A percentile compares a stretch with the other conserved stretches of the same genome.
Conservation (phyloP, 92 coral and sea anemone genomes). For the Paragorgia papillata region DNA sequence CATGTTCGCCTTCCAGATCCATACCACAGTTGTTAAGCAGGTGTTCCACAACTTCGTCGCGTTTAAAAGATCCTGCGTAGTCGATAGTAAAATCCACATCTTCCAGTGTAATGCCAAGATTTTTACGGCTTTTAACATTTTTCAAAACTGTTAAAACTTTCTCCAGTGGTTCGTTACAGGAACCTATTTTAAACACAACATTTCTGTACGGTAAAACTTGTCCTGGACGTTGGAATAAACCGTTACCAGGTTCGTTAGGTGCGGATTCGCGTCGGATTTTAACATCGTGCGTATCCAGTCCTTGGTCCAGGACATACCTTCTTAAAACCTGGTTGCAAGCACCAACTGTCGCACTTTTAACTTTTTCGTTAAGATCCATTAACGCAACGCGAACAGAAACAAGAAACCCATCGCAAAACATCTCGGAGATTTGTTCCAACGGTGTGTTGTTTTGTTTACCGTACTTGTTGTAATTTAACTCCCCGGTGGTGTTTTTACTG, state of each 20-base stretch:
- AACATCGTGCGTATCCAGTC: background rate
- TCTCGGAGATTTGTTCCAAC: conserved; percentile 57
- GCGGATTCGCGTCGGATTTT: background rate
- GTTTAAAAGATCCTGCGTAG: background rate
- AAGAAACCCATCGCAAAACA: background rate
- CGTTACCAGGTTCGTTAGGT: background rate
- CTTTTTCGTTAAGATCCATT: background rate
- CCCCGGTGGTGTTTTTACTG: background rate
- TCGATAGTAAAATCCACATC: conserved; percentile 5
- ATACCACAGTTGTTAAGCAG: background rate
- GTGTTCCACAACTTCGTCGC: background rate
- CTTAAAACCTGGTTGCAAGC: background rate
- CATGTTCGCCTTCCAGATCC: no score
- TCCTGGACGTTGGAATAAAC: background rate
- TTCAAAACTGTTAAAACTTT: background rate
- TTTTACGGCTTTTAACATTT: background rate
- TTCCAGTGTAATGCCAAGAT: background rate
- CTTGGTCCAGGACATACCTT: background rate
- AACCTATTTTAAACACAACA: background rate
- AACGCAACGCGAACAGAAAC: background rate
- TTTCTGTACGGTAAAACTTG: no score
- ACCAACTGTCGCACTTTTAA: no score
- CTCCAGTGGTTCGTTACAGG: background rate
- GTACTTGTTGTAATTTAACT: background rate
- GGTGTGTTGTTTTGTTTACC: background rate